phyloP scores from a whole-genome alignment of 2,113 vertebrate genomes.

The Lipotes vexillifer region DNA sequence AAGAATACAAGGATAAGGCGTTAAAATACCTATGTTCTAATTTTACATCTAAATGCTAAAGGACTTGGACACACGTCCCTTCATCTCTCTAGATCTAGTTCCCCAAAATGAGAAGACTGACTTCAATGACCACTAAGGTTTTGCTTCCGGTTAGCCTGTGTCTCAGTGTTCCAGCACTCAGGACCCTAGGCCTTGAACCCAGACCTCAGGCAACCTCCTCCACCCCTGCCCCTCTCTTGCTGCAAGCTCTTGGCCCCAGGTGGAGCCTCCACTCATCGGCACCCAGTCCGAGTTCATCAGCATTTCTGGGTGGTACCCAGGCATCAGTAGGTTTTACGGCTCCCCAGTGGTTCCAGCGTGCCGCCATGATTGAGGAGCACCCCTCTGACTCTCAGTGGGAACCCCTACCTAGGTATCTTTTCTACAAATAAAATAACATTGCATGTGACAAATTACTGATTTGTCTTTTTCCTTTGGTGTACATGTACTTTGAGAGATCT shows the following conservation, averaged over 20 bases:
- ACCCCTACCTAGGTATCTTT: neutral
- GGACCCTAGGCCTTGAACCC: neutral
- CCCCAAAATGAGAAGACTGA: neutral
- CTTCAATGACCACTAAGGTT: neutral
- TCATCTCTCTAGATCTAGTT: neutral
- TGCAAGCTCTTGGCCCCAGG: neutral
- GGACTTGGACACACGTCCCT: neutral
- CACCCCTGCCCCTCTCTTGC: neutral
- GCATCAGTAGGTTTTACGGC: too few relatives aligned
- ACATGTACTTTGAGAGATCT: neutral
- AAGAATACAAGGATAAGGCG: neutral
- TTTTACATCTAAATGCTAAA: neutral
- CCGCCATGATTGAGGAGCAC: neutral
- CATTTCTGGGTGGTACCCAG: neutral
- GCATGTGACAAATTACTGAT: neutral
- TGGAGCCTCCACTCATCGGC: neutral
- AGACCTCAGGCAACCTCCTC: neutral
- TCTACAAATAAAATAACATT: neutral
- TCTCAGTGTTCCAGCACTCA: neutral
- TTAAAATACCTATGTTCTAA: neutral
- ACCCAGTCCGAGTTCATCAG: neutral
- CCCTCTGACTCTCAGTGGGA: neutral
- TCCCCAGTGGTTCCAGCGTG: accelerated
- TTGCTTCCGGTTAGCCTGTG: neutral
- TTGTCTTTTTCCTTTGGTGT: neutral